Percentiles rank a stretch among this genome's conserved stretches.
These are phyloP conservation scores for Calameuta pallipes DNA, from an alignment of 2,888 invertebrate species.

Conservation along the genomic window DNA sequence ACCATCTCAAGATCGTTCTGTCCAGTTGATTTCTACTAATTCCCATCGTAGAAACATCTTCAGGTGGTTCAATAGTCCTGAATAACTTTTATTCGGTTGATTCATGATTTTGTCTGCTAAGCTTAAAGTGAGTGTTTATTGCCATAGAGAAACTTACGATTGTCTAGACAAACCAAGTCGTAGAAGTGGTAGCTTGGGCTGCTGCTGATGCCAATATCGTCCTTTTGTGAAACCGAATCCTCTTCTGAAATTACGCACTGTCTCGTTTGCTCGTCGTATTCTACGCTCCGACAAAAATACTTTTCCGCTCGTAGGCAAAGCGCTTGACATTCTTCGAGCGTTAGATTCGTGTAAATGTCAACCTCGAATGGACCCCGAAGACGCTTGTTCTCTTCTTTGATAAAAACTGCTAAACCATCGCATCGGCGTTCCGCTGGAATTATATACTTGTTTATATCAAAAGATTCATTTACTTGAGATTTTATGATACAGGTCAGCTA, in stretches of 20 bases:
- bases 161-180: conserved; percentile 89
- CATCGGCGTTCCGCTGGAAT: conserved; percentile 84
- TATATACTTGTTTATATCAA: neutral
- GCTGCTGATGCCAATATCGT: conserved; percentile 86
- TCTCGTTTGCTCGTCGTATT: conserved; percentile 87
- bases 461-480: neutral
- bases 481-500: too few relatives aligned
- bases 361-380: conserved; percentile 90
- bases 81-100: neutral
- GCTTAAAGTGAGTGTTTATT: neutral
- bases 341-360: conserved; percentile 87
- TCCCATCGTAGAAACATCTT: too few relatives aligned
- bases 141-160: conserved; percentile 76
- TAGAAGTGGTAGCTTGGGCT: conserved; percentile 89
- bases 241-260: conserved; percentile 92
- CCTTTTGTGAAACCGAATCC: conserved; percentile 89
- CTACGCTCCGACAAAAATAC: conserved; percentile 90
- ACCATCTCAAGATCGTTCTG: too few relatives aligned
- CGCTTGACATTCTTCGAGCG: conserved; percentile 87
- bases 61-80: too few relatives aligned
- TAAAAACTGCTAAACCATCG: conserved; percentile 87
- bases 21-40: too few relatives aligned
- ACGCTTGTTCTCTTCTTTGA: conserved; percentile 90
- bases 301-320: conserved; percentile 89
- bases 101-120: neutral